These are phyloP conservation scores for Drosophila repletoides DNA, from an alignment of 1,140 invertebrate genomes.

Conservation along the genomic window DNA sequence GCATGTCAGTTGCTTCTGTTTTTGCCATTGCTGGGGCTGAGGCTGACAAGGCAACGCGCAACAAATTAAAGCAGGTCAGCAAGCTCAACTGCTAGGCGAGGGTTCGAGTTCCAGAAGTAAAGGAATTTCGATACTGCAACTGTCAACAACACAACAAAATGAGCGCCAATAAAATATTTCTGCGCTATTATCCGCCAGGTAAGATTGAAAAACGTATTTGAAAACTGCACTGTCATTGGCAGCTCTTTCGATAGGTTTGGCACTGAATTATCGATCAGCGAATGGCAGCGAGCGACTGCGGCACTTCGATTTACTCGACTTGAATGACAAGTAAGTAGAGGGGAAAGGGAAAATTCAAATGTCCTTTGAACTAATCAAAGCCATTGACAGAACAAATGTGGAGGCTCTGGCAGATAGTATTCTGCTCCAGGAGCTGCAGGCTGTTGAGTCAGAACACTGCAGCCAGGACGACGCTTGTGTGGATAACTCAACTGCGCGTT, in stretches of 20 bases:
- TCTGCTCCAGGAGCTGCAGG: slow-evolving; percentile 48
- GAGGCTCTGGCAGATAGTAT: slow-evolving; percentile 54
- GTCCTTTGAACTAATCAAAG: too few species aligned
- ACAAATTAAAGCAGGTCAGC: slow-evolving; percentile 75
- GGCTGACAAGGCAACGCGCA: slow-evolving; percentile 45
- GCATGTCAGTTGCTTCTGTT: slow-evolving; percentile 6
- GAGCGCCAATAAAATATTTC: slow-evolving; percentile 86
- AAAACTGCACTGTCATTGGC: background rate
- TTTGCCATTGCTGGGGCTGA: background rate
- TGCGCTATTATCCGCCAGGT: slow-evolving; percentile 88
- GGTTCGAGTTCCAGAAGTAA: background rate
- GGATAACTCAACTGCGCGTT: background rate
- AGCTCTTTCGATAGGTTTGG: slow-evolving; percentile 53
- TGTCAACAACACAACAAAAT: slow-evolving; percentile 79
- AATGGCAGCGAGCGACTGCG: slow-evolving; percentile 79
- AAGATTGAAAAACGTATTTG: slow-evolving; percentile 1
- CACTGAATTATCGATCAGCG: slow-evolving; percentile 82
- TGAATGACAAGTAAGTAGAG: slow-evolving; percentile 83
- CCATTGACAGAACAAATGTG: slow-evolving; percentile 53
- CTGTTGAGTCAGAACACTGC: slow-evolving; percentile 25
- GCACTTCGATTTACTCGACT: slow-evolving; percentile 86
- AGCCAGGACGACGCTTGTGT: background rate
- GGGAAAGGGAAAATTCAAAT: too few species aligned
- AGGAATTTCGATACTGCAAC: slow-evolving; percentile 37
- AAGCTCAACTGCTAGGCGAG: slow-evolving; percentile 17